phyloP scores from a whole-genome alignment of 2,797 vertebrate species.

The Gymnocypris eckloni region DNA sequence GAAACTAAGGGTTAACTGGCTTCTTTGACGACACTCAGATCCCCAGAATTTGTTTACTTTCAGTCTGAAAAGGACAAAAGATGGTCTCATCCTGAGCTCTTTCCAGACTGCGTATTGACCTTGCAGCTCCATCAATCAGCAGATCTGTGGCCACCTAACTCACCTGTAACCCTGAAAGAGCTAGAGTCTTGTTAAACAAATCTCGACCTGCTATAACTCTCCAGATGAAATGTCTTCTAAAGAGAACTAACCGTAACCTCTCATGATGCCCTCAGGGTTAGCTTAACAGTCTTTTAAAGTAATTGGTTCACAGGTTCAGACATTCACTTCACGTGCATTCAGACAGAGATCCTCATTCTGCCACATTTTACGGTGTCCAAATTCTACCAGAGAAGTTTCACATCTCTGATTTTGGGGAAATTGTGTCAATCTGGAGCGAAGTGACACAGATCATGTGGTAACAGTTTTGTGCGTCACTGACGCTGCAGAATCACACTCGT shows the following conservation, averaged over 20 bases:
- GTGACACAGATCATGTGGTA: not conserved
- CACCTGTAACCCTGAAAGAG: not conserved
- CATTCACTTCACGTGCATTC: not conserved
- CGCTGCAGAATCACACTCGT: not conserved
- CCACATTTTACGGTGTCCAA: not conserved
- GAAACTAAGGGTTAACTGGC: not conserved
- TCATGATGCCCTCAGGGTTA: not conserved
- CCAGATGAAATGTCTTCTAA: not conserved
- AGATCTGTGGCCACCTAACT: not conserved
- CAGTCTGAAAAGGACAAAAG: slow-evolving; percentile 12
- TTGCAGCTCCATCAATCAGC: slow-evolving; percentile 1
- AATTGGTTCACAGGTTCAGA: slow-evolving; percentile 7
- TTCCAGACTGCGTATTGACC: not conserved
- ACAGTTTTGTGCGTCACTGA: slow-evolving; percentile 22
- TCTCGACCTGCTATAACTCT: not conserved
- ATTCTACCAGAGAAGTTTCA: not conserved
- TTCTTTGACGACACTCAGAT: not conserved
- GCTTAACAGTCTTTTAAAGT: not conserved
- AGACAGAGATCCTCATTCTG: not conserved
- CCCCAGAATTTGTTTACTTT: not conserved
- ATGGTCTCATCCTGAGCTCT: not conserved
- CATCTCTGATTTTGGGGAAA: not conserved
- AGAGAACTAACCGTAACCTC: not conserved
- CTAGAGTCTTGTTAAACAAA: not conserved
- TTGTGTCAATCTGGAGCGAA: not conserved